These are phyloP conservation scores for Mythimna ferrago DNA, from an alignment of 2,888 invertebrate genomes.

Conservation along the genomic window DNA sequence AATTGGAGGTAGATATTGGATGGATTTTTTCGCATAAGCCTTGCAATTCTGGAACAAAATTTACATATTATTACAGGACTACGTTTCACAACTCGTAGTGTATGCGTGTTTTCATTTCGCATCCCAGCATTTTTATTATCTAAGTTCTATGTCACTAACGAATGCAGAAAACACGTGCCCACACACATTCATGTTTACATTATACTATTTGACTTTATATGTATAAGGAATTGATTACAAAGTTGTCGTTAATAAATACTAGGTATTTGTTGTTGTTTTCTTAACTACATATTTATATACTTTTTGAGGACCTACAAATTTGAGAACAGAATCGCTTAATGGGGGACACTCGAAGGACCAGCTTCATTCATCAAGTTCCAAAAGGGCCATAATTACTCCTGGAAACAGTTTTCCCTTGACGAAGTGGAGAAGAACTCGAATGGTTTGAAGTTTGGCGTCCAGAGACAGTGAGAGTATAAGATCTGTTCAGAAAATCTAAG, in stretches of 20 bases:
- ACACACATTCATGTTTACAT: conserved; percentile 33
- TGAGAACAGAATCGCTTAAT: background rate
- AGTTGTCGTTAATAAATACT: background rate
- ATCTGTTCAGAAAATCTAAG: background rate
- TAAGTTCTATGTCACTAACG: conserved; percentile 7
- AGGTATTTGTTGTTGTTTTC: conserved; percentile 8
- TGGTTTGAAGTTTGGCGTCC: background rate
- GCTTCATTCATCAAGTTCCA: background rate
- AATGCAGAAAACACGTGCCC: conserved; percentile 28
- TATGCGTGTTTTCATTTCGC: background rate
- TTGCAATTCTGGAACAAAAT: conserved; percentile 94
- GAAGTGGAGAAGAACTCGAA: background rate
- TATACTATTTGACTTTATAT: conserved; percentile 21
- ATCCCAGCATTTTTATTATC: conserved; percentile 7
- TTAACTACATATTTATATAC: conserved; percentile 4
- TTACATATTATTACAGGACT: conserved; percentile 7
- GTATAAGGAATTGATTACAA: conserved; percentile 4
- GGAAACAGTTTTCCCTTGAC: background rate
- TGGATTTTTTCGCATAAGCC: conserved; percentile 98
- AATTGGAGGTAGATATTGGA: conserved; percentile 97
- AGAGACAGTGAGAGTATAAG: background rate
- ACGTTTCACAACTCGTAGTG: conserved; percentile 18
- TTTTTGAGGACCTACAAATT: background rate
- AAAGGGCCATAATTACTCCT: background rate
- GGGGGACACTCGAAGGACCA: background rate